phyloP scores from a whole-genome alignment of 2,888 invertebrate species.

The Muschampia plurimacula region DNA sequence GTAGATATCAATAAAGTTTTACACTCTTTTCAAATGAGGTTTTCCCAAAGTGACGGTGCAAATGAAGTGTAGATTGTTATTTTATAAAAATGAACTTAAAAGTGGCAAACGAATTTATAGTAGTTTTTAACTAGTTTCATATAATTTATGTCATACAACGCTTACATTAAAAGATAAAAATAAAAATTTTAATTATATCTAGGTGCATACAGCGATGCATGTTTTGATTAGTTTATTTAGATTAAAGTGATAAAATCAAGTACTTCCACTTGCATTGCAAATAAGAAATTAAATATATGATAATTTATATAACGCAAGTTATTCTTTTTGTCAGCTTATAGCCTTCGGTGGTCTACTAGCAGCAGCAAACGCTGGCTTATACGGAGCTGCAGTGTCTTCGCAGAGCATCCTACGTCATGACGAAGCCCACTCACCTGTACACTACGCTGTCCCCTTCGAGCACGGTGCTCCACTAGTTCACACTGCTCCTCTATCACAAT shows the following conservation, averaged over 20 bases:
- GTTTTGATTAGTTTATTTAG: no score
- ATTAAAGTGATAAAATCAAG: no score
- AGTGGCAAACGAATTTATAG: not conserved
- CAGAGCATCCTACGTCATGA: constrained; percentile 73
- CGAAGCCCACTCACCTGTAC: constrained; percentile 56
- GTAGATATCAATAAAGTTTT: no score
- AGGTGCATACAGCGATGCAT: no score
- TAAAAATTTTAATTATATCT: not conserved
- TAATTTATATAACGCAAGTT: not conserved
- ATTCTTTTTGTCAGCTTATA: constrained; percentile 62
- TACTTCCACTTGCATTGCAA: no score
- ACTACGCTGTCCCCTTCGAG: constrained; percentile 58
- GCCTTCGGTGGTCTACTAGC: constrained; percentile 73
- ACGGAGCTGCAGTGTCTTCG: constrained; percentile 67
- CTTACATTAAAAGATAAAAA: not conserved
- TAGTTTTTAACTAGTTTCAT: no score
- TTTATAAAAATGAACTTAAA: no score
- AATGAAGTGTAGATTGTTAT: not conserved
- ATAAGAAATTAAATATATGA: not conserved
- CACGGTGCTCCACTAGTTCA: constrained; percentile 58
- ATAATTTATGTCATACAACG: not conserved
- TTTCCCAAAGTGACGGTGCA: not conserved
- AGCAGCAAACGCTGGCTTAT: constrained; percentile 76
- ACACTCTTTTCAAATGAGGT: no score
- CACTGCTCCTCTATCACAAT: constrained; percentile 48